Conservation (phyloP, 2,113 vertebrate genomes). For the Brachypodius melanocephalos region DNA sequence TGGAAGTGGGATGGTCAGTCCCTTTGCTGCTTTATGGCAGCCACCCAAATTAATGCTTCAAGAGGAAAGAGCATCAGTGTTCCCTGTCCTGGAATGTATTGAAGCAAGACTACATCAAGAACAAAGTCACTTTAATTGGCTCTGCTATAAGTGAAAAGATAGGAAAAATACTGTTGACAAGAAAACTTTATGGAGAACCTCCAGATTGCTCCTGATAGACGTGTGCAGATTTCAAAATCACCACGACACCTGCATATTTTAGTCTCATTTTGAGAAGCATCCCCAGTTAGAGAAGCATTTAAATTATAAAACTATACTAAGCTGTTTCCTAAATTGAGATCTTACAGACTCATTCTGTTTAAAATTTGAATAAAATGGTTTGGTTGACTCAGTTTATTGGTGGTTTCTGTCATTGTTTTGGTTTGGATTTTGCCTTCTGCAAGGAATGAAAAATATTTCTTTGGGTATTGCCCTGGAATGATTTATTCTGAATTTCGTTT, state of each 20-base stretch:
- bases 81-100: not conserved
- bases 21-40: not conserved
- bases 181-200: not conserved
- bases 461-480: constrained; percentile 24
- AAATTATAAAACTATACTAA: not conserved
- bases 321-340: not conserved
- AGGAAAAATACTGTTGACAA: not conserved
- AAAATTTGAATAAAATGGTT: not conserved
- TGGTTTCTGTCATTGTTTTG: not conserved
- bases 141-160: not conserved
- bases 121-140: not conserved
- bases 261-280: not conserved
- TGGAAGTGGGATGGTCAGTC: not conserved
- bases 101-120: not conserved
- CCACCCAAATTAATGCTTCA: not conserved
- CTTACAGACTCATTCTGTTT: not conserved
- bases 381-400: not conserved
- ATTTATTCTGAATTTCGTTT: not conserved
- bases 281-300: not conserved
- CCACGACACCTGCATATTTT: not conserved
- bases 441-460: not conserved
- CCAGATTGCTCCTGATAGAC: not conserved
- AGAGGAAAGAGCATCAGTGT: not conserved
- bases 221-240: not conserved
- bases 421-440: not conserved